phyloP scores from a whole-genome alignment of 2,113 vertebrate species.

The Tragelaphus imberbis region DNA sequence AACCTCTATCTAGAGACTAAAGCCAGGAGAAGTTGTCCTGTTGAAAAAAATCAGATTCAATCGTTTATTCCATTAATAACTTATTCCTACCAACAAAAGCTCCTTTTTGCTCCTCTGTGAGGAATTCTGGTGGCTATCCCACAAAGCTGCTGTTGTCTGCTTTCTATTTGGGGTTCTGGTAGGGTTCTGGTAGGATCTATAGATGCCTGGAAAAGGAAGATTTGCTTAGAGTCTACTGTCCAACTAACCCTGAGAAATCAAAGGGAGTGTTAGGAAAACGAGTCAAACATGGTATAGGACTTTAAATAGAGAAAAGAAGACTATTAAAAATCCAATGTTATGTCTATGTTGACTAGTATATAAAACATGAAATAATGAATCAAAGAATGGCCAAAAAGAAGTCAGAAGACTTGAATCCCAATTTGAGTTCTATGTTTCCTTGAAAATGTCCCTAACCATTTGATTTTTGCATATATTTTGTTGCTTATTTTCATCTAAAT shows the following conservation, averaged over 20 bases:
- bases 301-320: neutral
- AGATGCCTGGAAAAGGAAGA: neutral
- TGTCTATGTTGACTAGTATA: neutral
- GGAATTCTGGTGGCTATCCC: neutral
- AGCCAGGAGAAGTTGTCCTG: neutral
- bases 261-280: neutral
- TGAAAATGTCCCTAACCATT: neutral
- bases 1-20: neutral
- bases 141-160: neutral
- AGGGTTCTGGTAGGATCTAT: neutral
- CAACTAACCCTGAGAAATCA: neutral
- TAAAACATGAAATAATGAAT: neutral
- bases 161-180: neutral
- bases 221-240: neutral
- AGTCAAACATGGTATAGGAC: neutral
- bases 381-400: neutral
- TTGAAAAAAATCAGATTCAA: neutral
- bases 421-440: neutral
- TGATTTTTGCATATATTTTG: neutral
- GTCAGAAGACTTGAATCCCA: neutral
- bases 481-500: neutral
- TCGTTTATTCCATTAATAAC: neutral
- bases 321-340: too few species aligned
- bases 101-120: neutral
- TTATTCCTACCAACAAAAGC: neutral